These are phyloP conservation scores for Neosalanx taihuensis DNA, from an alignment of 2,797 vertebrate species.

Conservation along the genomic window DNA sequence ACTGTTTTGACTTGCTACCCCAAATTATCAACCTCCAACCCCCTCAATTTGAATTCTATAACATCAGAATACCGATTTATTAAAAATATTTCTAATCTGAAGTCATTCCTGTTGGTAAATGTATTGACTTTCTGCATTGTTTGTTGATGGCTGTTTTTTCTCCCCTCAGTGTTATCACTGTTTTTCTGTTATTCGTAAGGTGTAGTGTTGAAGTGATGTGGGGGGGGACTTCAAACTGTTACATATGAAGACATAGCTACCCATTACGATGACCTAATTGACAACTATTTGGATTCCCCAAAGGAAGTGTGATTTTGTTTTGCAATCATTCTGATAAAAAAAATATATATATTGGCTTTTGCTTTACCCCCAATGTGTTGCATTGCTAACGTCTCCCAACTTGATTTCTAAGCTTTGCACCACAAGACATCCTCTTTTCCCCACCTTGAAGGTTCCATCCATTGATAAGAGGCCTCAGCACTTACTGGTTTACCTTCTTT, in stretches of 20 bases:
- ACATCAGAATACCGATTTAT: slow-evolving; percentile 54
- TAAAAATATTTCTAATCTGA: slow-evolving; percentile 62
- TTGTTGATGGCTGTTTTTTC: neutral
- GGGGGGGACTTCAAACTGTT: neutral
- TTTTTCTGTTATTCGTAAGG: neutral
- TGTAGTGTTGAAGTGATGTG: neutral
- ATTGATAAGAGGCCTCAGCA: neutral
- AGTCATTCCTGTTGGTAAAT: slow-evolving; percentile 33
- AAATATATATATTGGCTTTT: slow-evolving; percentile 17
- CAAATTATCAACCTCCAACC: slow-evolving; percentile 11
- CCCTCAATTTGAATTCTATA: slow-evolving; percentile 37
- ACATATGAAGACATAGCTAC: neutral
- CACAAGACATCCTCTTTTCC: slow-evolving; percentile 13
- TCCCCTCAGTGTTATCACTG: neutral
- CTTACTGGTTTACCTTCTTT: neutral
- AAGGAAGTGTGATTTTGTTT: neutral
- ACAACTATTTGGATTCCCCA: neutral
- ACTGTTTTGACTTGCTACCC: slow-evolving; percentile 41
- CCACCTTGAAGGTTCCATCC: neutral
- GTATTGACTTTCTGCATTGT: slow-evolving; percentile 19
- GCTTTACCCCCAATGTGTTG: slow-evolving; percentile 22
- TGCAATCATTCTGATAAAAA: slow-evolving; percentile 27
- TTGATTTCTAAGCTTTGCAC: neutral
- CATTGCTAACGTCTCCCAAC: slow-evolving; percentile 9
- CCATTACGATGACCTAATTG: slow-evolving; percentile 4